These are phyloP conservation scores for Nemoura dubitans DNA, from an alignment of 2,888 invertebrate species.

Conservation along the genomic window DNA sequence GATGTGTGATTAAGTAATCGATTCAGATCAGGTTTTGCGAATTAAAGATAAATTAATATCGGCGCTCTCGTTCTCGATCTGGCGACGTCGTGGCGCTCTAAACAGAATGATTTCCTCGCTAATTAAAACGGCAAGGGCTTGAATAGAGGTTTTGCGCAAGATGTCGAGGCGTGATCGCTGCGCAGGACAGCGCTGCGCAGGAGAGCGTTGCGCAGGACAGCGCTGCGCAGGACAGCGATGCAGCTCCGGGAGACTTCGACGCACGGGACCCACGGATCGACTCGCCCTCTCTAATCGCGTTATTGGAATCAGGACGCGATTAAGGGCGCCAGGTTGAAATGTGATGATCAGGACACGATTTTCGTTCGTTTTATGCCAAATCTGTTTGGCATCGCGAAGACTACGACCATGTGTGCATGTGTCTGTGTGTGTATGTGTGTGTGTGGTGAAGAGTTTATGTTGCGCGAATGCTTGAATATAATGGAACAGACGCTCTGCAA, in stretches of 20 bases:
- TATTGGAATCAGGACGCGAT: neutral
- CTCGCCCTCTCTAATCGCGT: neutral
- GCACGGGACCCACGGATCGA: neutral
- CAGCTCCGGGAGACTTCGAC: neutral
- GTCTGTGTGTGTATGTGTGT: no score
- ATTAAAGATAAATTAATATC: slow-evolving; percentile 10
- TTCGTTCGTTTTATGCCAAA: neutral
- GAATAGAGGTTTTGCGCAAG: no score
- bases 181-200: neutral
- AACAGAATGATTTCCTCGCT: neutral
- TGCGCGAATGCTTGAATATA: no score
- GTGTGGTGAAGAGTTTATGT: no score
- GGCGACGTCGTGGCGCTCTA: neutral
- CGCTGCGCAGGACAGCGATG: neutral
- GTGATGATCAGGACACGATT: neutral
- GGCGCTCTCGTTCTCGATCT: neutral
- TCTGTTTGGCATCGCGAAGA: neutral
- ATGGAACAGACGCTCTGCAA: no score
- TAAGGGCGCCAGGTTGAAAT: neutral
- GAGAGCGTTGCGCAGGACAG: neutral
- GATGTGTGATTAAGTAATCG: slow-evolving; percentile 23
- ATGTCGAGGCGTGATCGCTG: neutral
- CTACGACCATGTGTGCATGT: neutral
- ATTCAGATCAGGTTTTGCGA: slow-evolving; percentile 10
- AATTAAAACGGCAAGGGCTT: no score